Percentiles rank a stretch among this genome's conserved stretches.
Conservation (phyloP, 2,888 invertebrate species). For the Hecatera dysodea region DNA sequence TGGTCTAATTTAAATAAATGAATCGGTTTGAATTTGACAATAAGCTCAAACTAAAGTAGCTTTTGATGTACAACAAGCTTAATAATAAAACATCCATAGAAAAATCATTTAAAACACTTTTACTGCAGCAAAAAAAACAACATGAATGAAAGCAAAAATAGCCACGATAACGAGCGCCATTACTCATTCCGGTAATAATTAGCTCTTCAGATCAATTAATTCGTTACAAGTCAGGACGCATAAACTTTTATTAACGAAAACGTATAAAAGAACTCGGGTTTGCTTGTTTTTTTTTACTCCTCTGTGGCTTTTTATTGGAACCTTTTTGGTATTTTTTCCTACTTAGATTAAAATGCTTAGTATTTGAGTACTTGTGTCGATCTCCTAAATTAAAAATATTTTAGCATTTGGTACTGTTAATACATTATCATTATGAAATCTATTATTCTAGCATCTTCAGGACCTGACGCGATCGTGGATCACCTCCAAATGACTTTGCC, state of each 20-base stretch:
- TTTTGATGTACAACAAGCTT: not conserved
- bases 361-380: too few relatives aligned
- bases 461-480: too few relatives aligned
- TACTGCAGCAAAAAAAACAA: slow-evolving; percentile 2
- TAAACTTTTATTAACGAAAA: slow-evolving; percentile 38
- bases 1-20: too few relatives aligned
- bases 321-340: not conserved
- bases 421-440: too few relatives aligned
- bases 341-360: too few relatives aligned
- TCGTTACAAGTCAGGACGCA: slow-evolving; percentile 26
- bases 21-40: too few relatives aligned
- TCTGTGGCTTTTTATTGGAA: not conserved
- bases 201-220: slow-evolving; percentile 41
- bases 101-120: slow-evolving; percentile 7
- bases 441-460: too few relatives aligned
- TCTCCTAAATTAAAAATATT: too few relatives aligned
- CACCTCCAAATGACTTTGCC: too few relatives aligned
- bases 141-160: slow-evolving; percentile 30
- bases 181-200: slow-evolving; percentile 32
- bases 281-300: not conserved
- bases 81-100: not conserved
- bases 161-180: not conserved
- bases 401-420: too few relatives aligned
- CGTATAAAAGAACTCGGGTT: not conserved
- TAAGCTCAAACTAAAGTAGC: too few relatives aligned